Evolutionary conservation across 2,113 vertebrate genomes (phyloP), one percentile per base, ranked within the genome.

Genomic region (Hepsetus odoe): DNA sequence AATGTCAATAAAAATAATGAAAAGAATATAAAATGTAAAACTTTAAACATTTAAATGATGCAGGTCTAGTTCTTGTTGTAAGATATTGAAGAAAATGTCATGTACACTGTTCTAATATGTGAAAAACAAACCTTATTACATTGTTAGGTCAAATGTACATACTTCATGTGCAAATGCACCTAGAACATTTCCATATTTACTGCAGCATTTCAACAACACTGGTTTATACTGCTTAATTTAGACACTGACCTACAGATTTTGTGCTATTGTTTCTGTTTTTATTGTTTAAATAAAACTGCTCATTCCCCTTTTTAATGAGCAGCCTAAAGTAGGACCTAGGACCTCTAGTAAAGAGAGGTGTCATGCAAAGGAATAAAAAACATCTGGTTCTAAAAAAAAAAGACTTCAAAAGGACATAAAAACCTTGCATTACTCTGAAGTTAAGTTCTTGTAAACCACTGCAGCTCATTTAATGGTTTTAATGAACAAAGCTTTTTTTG

Each of bases 261-360:
- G 4, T 64, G 38, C 13, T 46, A 46, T 12, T 49, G 20, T 53
- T 10, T 51, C 49, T 32, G 13, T 14, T 26, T 67, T 38, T 56
- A 68, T 35, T 67, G 71, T 51, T 44, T 51, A 59, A 77, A 58
- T 4, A 12, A 73, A 68, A 68, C 66, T n/a, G 38, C 16, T 59
- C 51, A 1, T 26, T 49, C 24, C 64, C 7, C 13, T 80, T n/a
- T 62, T 42, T 16, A 4, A 13, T 40, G n/a, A 28, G 32, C 26
- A 1, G 26, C 20, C 58, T 33, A 55, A 70, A 65, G 24, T n/a
- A 46, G 64, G 6, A 64, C 56, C 24, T 12, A 26, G 32, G 42
- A 32, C 30, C 10, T 71, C 24, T 53, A 5, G 32, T 53, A 75
- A 62, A 28, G 58, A 32, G 40, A 53, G 22, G 59, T 12, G 59